phyloP scores from a whole-genome alignment of 2,888 invertebrate genomes.

The Onthophagus sagittarius region DNA sequence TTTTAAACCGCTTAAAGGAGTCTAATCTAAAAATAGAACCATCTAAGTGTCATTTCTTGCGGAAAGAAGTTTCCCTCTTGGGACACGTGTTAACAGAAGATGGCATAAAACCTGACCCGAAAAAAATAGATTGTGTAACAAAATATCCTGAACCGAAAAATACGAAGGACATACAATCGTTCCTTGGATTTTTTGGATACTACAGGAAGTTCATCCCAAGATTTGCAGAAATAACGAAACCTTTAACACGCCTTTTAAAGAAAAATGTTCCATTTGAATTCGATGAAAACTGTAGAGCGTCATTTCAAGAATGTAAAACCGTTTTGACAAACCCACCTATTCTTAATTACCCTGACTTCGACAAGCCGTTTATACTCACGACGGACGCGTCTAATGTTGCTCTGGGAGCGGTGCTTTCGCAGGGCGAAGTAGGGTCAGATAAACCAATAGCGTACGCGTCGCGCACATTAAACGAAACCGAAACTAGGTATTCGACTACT shows the following conservation, averaged over 20 bases:
- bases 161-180: conserved; percentile 17
- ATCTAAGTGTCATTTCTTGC: conserved; percentile 8
- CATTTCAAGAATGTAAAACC: conserved; percentile 7
- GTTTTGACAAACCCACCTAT: neutral
- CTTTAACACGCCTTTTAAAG: conserved; percentile 12
- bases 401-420: conserved; percentile 29
- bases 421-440: conserved; percentile 24
- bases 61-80: conserved; percentile 12
- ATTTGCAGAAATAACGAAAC: conserved; percentile 17
- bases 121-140: conserved; percentile 26
- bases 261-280: conserved; percentile 15
- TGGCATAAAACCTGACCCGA: conserved; percentile 26
- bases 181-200: conserved; percentile 20
- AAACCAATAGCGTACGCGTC: conserved; percentile 30
- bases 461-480: conserved; percentile 22
- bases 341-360: neutral
- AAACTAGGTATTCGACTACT: neutral
- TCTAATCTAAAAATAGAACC: conserved; percentile 10
- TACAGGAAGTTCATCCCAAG: conserved; percentile 19
- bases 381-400: conserved; percentile 32
- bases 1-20: conserved; percentile 5
- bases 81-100: conserved; percentile 22
- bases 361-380: conserved; percentile 2
- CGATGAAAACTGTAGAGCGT: neutral
- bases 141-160: conserved; percentile 24